Evolutionary conservation across 2,888 invertebrate species (phyloP).

Genomic region (Cantharis flavilabris): DNA sequence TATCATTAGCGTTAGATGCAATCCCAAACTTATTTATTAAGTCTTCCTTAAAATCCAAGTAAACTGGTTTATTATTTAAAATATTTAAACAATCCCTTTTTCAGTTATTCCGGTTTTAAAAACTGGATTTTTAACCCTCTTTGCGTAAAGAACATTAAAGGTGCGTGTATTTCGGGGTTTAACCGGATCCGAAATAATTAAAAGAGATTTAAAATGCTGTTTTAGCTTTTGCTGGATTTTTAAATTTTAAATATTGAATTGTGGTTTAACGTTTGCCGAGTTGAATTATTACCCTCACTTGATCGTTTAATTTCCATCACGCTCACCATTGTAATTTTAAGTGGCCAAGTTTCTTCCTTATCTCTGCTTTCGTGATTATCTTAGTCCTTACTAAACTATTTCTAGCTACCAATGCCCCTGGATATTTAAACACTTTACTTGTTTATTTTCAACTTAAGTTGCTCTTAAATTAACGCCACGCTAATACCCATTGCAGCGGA

Average conservation of each 20-base stretch:
- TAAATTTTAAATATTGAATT: not conserved
- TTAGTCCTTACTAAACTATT: not conserved
- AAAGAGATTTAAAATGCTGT: not conserved
- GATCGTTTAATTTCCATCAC: not conserved
- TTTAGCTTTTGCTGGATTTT: not conserved
- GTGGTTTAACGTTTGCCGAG: not conserved
- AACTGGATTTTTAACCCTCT: not conserved
- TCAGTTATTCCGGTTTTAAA: not conserved
- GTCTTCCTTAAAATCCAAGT: not conserved
- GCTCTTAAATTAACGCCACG: not conserved
- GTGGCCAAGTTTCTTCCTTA: not conserved
- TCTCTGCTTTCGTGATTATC: not conserved
- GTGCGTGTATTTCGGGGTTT: not conserved
- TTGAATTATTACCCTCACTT: not conserved
- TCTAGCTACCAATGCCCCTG: not conserved
- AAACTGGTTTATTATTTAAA: not conserved
- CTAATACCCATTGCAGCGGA: not conserved
- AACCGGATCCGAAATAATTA: not conserved
- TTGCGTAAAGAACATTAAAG: not conserved
- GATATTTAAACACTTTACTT: not conserved
- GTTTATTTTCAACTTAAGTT: not conserved
- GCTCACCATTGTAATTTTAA: not conserved
- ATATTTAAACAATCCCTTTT: not conserved
- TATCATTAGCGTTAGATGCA: conserved; percentile 52
- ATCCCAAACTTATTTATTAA: not conserved